Conservation (phyloP, 2,888 invertebrate species). For the Rutpela maculata region DNA sequence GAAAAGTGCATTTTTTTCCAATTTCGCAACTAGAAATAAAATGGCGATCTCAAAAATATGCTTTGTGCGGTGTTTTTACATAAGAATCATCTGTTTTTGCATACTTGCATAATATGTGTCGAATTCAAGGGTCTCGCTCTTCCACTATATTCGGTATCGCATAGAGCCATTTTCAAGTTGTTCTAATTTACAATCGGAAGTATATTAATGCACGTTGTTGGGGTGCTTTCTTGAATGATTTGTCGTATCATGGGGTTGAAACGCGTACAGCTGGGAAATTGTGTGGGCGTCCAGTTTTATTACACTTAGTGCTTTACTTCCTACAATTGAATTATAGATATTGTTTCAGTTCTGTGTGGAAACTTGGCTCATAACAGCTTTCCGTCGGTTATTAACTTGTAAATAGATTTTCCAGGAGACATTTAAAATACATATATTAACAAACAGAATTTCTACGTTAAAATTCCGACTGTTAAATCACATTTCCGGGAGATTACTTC, state of each 20-base stretch:
- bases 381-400: neutral
- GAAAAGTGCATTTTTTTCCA: too few species aligned
- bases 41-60: too few species aligned
- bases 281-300: slow-evolving; percentile 7
- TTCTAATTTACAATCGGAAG: neutral
- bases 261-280: slow-evolving; percentile 3
- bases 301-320: slow-evolving; percentile 7
- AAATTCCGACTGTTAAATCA: neutral
- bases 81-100: too few species aligned
- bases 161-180: neutral
- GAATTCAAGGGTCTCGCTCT: too few species aligned
- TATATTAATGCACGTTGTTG: neutral
- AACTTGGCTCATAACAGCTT: neutral
- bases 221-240: neutral
- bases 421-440: neutral
- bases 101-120: too few species aligned
- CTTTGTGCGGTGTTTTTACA: too few species aligned
- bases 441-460: neutral
- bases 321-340: slow-evolving; percentile 3
- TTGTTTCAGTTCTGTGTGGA: neutral
- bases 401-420: neutral
- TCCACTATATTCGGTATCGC: too few species aligned
- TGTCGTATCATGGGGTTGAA: neutral
- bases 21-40: too few species aligned
- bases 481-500: too few species aligned